Conservation (phyloP, 2,113 vertebrate species). For the Meles meles region DNA sequence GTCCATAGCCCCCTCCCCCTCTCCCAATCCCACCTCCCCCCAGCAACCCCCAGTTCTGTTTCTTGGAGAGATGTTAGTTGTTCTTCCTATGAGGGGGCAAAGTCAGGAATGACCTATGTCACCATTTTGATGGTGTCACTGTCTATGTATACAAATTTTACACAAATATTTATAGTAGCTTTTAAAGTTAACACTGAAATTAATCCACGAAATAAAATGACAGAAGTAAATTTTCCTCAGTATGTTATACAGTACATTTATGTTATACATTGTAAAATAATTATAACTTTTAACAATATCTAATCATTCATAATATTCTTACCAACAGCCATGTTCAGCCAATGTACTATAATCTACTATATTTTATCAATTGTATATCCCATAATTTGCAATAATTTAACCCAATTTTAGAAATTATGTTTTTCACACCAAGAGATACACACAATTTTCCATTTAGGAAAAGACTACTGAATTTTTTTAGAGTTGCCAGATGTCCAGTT, state of each 20-base stretch:
- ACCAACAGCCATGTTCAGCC: background rate
- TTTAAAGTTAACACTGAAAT: background rate
- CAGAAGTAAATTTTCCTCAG: background rate
- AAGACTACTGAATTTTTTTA: background rate
- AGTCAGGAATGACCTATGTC: background rate
- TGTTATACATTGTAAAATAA: background rate
- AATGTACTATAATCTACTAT: background rate
- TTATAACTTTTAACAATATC: background rate
- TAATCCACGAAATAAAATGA: background rate
- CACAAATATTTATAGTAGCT: background rate
- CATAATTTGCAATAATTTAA: background rate
- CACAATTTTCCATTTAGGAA: background rate
- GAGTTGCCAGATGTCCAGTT: background rate
- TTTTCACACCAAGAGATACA: background rate
- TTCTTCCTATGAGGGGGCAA: background rate
- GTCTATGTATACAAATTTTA: background rate
- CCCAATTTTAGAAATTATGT: background rate
- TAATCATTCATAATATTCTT: too few species aligned
- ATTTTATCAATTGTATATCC: background rate
- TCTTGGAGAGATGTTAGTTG: background rate
- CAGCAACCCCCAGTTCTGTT: too few species aligned
- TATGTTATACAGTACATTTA: background rate
- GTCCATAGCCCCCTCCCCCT: too few species aligned
- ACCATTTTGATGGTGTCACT: background rate
- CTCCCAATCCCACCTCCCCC: too few species aligned